Conservation (phyloP, 2,113 vertebrate genomes). For the Fregetta grallaria region DNA sequence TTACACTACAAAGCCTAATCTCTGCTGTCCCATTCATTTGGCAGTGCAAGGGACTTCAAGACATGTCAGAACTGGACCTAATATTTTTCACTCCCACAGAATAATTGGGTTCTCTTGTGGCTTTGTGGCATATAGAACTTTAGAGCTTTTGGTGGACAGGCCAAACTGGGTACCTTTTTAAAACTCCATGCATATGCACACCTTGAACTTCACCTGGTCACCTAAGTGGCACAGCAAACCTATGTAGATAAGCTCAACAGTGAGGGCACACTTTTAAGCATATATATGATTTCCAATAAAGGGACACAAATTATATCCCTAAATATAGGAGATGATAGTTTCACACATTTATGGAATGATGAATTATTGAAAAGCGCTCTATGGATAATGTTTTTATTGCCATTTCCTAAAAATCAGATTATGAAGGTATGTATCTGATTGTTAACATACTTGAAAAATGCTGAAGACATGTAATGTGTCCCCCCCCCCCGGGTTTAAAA, state of each 20-base stretch:
- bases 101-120: neutral
- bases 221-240: neutral
- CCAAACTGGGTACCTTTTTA: neutral
- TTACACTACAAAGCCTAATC: neutral
- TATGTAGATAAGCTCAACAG: neutral
- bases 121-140: neutral
- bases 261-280: neutral
- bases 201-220: neutral
- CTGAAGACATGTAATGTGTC: neutral
- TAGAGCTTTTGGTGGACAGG: neutral
- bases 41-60: neutral
- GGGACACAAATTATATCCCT: neutral
- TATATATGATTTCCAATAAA: neutral
- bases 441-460: constrained; percentile 23
- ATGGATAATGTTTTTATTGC: neutral
- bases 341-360: neutral
- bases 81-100: neutral
- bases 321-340: neutral
- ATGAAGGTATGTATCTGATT: constrained; percentile 8
- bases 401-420: constrained; percentile 27
- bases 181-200: neutral
- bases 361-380: constrained; percentile 28
- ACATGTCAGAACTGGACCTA: neutral
- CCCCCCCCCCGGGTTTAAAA: neutral
- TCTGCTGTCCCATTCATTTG: neutral